Evolutionary conservation across 2,797 vertebrate genomes (phyloP).

Genomic region (Anableps anableps): DNA sequence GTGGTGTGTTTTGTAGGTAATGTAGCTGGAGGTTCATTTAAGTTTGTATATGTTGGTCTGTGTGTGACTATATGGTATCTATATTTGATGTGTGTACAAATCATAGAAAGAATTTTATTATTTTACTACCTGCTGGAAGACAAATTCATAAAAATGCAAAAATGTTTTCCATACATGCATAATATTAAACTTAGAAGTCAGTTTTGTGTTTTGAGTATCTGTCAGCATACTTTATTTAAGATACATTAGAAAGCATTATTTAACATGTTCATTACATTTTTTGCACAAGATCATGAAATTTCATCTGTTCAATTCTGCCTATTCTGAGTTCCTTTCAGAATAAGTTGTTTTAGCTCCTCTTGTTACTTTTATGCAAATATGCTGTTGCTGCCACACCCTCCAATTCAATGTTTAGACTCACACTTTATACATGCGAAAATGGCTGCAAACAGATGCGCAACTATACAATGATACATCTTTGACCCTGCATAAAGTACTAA

Average conservation of each 20-base stretch:
- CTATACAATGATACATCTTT: no score
- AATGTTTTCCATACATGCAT: constrained; percentile 1
- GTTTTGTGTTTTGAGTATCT: background rate
- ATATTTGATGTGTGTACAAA: constrained; percentile 17
- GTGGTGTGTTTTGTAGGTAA: constrained; percentile 46
- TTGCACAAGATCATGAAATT: no score
- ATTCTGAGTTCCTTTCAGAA: no score
- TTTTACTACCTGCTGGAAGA: constrained; percentile 32
- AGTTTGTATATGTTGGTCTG: background rate
- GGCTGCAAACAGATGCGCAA: no score
- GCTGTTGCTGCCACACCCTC: no score
- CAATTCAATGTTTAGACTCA: no score
- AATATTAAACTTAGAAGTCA: background rate
- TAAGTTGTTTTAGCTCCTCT: no score
- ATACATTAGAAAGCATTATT: background rate
- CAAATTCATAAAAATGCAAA: constrained; percentile 18
- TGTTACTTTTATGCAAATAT: no score
- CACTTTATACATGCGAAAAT: no score
- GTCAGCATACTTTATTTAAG: background rate
- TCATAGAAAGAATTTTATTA: constrained; percentile 12
- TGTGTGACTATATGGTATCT: background rate
- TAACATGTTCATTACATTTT: no score
- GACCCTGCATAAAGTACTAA: background rate
- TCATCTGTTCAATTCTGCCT: no score
- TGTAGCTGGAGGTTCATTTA: constrained; percentile 44